Conservation (phyloP, 2,888 invertebrate genomes). For the Caradrina clavipalpis region DNA sequence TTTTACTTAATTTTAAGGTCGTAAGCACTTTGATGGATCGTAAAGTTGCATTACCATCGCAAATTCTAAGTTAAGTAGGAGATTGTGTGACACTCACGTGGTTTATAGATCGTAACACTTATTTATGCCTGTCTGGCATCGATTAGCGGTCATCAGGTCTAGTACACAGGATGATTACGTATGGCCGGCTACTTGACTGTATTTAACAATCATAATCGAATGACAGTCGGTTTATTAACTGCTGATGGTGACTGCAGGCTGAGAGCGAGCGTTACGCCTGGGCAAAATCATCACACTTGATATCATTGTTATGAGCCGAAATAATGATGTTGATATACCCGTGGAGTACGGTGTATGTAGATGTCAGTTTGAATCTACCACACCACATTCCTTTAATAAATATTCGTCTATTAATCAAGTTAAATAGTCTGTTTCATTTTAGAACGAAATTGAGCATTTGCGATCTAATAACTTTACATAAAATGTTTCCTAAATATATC, state of each 20-base stretch:
- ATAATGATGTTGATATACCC: too few species aligned
- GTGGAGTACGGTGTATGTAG: too few species aligned
- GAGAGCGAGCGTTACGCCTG: background rate
- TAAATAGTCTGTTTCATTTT: background rate
- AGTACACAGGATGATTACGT: background rate
- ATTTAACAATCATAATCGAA: background rate
- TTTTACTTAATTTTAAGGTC: conserved; percentile 33
- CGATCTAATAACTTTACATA: conserved; percentile 4
- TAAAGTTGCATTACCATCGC: conserved; percentile 43
- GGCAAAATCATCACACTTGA: too few species aligned
- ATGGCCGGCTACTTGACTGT: background rate
- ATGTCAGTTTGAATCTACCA: too few species aligned
- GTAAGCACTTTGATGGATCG: conserved; percentile 40
- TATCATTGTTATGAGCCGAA: too few species aligned
- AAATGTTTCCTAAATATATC: conserved; percentile 9
- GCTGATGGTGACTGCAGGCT: background rate
- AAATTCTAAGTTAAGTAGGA: conserved; percentile 41
- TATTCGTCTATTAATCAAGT: background rate
- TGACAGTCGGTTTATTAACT: background rate
- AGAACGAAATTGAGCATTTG: background rate
- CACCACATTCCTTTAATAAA: too few species aligned
- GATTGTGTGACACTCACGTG: conserved; percentile 30
- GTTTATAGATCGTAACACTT: conserved; percentile 33
- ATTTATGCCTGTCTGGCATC: conserved; percentile 33
- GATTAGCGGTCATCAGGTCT: conserved; percentile 23